phyloP scores from a whole-genome alignment of 2,888 invertebrate genomes.

The Drosophila tripunctata region DNA sequence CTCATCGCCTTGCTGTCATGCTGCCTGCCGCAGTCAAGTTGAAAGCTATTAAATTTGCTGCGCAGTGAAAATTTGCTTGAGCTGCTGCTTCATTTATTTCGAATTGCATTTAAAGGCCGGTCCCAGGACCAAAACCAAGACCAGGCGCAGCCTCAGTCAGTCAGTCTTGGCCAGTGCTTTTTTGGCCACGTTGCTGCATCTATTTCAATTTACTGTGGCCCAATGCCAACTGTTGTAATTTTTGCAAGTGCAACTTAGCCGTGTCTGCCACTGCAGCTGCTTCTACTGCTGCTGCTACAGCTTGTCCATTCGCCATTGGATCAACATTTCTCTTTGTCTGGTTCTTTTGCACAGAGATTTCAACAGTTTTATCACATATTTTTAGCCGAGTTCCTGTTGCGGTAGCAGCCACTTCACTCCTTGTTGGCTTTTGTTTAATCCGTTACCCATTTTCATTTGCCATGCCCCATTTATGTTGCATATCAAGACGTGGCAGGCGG shows the following conservation, averaged over 20 bases:
- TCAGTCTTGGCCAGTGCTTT: conserved; percentile 23
- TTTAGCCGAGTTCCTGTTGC: conserved; percentile 26
- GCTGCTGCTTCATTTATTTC: conserved; percentile 58
- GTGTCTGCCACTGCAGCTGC: no score
- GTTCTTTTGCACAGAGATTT: conserved; percentile 54
- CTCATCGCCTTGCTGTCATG: conserved; percentile 2
- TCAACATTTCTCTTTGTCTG: conserved; percentile 68
- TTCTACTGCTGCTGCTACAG: conserved; percentile 2
- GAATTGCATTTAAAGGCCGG: conserved; percentile 67
- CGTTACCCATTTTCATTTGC: conserved; percentile 62
- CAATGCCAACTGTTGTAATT: conserved; percentile 64
- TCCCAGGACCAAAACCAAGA: no score
- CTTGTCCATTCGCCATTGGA: conserved; percentile 42
- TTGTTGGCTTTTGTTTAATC: conserved; percentile 53
- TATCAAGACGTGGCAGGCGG: conserved; percentile 38
- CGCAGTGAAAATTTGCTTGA: conserved; percentile 55
- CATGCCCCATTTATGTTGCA: conserved; percentile 62
- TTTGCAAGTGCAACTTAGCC: conserved; percentile 22
- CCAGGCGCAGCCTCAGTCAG: no score
- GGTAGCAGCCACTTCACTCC: conserved; percentile 8
- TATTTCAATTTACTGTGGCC: conserved; percentile 72
- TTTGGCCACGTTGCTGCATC: conserved; percentile 49
- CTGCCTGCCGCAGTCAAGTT: conserved; percentile 56
- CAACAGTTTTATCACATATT: conserved; percentile 52
- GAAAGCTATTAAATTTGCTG: conserved; percentile 64